Conservation (phyloP, 2,797 vertebrate genomes). For the Falco naumanni region DNA sequence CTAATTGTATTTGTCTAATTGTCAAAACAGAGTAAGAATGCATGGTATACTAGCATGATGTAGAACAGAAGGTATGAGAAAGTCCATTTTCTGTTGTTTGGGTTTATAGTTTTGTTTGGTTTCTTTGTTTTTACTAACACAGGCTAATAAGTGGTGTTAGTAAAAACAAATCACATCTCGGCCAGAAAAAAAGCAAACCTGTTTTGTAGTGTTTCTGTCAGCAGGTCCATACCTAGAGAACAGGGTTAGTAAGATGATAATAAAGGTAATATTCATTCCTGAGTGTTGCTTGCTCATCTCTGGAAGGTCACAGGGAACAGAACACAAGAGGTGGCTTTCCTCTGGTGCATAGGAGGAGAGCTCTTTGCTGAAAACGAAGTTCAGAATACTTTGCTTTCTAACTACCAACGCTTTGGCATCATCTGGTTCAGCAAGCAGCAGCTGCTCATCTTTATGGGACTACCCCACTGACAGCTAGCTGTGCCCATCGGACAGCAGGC, state of each 20-base stretch:
- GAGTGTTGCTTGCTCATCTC: neutral
- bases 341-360: neutral
- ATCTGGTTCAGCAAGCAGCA: fast-evolving
- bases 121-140: neutral
- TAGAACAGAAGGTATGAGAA: neutral
- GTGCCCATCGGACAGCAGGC: neutral
- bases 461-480: neutral
- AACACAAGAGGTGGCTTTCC: neutral
- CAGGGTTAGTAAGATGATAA: neutral
- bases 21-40: neutral
- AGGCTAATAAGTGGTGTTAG: neutral
- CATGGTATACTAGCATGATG: neutral
- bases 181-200: neutral
- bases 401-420: neutral
- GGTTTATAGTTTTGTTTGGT: neutral
- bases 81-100: neutral
- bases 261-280: neutral
- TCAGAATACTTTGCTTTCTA: neutral
- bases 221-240: neutral
- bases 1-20: neutral
- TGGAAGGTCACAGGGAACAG: neutral
- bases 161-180: neutral
- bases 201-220: neutral
- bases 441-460: neutral
- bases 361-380: neutral